Percentiles rank a stretch among this genome's conserved stretches.
phyloP scores from a whole-genome alignment of 2,888 invertebrate species.

The Sympetrum striolatum region DNA sequence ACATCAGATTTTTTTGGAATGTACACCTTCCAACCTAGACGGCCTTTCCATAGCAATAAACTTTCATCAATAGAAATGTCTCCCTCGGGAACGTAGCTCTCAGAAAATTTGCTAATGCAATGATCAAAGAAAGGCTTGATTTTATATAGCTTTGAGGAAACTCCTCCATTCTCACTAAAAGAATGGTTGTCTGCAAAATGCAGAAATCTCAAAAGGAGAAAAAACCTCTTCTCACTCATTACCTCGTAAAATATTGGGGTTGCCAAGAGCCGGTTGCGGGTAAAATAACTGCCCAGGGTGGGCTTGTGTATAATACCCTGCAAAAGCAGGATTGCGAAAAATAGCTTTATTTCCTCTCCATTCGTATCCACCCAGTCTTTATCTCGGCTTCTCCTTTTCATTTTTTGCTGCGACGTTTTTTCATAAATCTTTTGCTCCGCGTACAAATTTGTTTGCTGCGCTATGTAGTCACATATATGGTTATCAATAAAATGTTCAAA shows the following conservation, averaged over 20 bases:
- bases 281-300: not conserved
- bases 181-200: not conserved
- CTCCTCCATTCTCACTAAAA: not conserved
- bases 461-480: not conserved
- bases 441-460: not conserved
- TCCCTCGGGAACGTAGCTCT: not conserved
- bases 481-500: not conserved
- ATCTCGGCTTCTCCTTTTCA: not conserved
- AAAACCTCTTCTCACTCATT: no score
- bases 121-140: no score
- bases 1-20: no score
- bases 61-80: not conserved
- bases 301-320: not conserved
- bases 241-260: not conserved
- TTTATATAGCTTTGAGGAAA: not conserved
- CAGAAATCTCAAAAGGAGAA: no score
- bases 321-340: not conserved
- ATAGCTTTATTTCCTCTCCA: not conserved
- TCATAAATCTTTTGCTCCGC: not conserved
- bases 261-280: not conserved
- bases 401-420: not conserved
- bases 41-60: constrained; percentile 1
- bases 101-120: not conserved
- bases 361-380: not conserved
- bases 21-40: not conserved